These are phyloP conservation scores for Muscicapa comitata DNA, from an alignment of 2,797 vertebrate species.

Conservation along the genomic window DNA sequence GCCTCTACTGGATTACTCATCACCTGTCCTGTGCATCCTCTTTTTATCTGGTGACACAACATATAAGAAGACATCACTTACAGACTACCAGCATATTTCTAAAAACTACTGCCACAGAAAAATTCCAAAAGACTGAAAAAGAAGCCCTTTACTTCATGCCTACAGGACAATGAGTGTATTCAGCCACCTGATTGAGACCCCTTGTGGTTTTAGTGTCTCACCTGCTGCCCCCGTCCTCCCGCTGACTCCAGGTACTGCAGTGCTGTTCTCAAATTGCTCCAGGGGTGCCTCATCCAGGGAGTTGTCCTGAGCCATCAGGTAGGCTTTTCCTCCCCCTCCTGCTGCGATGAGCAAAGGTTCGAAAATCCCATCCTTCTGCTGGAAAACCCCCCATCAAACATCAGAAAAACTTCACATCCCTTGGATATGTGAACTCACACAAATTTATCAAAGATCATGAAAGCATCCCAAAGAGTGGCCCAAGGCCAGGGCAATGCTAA, in stretches of 20 bases:
- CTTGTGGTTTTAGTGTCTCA: constrained; percentile 23
- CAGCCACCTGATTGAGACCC: background rate
- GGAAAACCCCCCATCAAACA: constrained; percentile 46
- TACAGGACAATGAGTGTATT: background rate
- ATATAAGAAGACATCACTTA: background rate
- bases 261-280: constrained; percentile 87
- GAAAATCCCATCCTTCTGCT: constrained; percentile 69
- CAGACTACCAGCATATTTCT: background rate
- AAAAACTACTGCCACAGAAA: background rate
- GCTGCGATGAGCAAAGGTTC: constrained; percentile 88
- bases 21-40: background rate
- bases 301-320: constrained; percentile 81
- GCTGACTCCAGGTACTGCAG: constrained; percentile 72
- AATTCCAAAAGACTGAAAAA: background rate
- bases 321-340: constrained; percentile 89
- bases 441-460: background rate
- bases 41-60: background rate
- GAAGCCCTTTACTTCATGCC: background rate
- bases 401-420: constrained; percentile 41
- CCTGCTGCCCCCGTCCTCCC: constrained; percentile 86
- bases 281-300: constrained; percentile 69
- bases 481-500: background rate
- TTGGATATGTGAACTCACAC: background rate
- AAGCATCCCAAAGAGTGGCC: background rate
- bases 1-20: background rate